Conservation (phyloP, 1,140 invertebrate genomes). For the Hormaphis cornu region DNA sequence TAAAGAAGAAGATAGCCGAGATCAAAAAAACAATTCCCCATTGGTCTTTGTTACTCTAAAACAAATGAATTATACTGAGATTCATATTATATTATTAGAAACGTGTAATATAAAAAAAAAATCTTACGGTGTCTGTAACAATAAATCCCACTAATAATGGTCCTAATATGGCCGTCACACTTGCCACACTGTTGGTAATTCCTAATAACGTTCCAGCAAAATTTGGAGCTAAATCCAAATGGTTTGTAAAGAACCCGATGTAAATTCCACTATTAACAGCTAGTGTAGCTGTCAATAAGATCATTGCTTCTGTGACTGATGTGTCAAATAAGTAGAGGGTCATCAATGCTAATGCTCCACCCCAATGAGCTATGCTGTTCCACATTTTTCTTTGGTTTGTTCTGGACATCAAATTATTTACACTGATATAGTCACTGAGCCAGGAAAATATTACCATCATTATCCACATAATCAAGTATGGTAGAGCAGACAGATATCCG, state of each 20-base stretch:
- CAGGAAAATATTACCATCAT: constrained; percentile 56
- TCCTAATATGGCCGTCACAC: constrained; percentile 57
- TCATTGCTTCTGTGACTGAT: constrained; percentile 43
- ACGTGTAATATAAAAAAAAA: background rate
- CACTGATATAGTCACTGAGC: constrained; percentile 52
- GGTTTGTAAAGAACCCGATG: constrained; percentile 53
- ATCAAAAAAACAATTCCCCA: constrained; percentile 54
- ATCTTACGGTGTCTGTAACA: constrained; percentile 51
- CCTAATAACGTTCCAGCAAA: constrained; percentile 64
- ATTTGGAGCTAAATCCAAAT: constrained; percentile 66
- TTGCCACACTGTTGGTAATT: constrained; percentile 57
- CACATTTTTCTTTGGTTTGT: constrained; percentile 52
- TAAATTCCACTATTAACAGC: constrained; percentile 61
- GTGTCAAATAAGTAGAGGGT: background rate
- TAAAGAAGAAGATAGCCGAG: constrained; percentile 45
- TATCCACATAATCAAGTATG: constrained; percentile 65
- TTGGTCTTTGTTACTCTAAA: constrained; percentile 43
- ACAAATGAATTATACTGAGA: background rate
- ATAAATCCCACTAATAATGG: constrained; percentile 53
- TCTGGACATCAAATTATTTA: constrained; percentile 47
- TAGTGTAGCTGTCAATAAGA: constrained; percentile 41
- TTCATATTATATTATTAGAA: background rate
- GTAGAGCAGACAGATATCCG: constrained; percentile 64
- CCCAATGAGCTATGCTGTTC: constrained; percentile 47
- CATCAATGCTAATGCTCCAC: background rate